Evolutionary conservation across 92 coral and sea anemone genomes (phyloP), one percentile per base, ranked within the genome.

Genomic region (Plumapathes pennacea): DNA sequence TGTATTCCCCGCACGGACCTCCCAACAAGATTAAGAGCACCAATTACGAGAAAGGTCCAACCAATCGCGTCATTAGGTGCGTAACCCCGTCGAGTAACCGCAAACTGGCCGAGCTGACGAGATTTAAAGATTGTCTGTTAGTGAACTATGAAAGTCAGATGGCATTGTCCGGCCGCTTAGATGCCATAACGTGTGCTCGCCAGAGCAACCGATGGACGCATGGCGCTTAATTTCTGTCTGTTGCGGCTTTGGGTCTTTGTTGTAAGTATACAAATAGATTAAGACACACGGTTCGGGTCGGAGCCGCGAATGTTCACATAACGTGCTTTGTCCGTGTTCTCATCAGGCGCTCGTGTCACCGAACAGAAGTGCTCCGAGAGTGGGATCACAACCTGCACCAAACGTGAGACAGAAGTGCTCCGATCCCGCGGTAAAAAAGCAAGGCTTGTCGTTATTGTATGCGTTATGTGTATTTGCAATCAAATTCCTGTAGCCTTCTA

Each of bases 201-300:
- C n/a, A n/a, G n/a, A n/a, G n/a, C n/a, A n/a, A n/a, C n/a, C 66
- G 83, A 81, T 81, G 88, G 78, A 74, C 57, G 69, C 49, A 81
- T 81, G 88, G 88, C 88, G 53, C 40, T 31, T 38, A 37, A 30
- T 12, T 39, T 57, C 43, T 36, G 32, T 68, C 57, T 79, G 30
- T 34, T 74, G 46, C 74, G 83, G 67, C 54, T 74, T 33, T 62
- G 74, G 39, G 29, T 74, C 10, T 57, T 81, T 49, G 53, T 41
- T 37, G 88, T 81, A 61, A 66, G 88, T 74, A 30, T 59, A 32
- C 72, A 7, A 18, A 50, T 22, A 39, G 59, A 66, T 61, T n/a
- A n/a, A n/a, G n/a, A n/a, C n/a, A n/a, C n/a, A 36, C 5, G 11
- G 32, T 11, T 29, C 27, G 46, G 29, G 24, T 20, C n/a, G 7